Percentiles rank a stretch among this genome's conserved stretches.
phyloP scores from a whole-genome alignment of 2,888 invertebrate species.

The Timema podura region DNA sequence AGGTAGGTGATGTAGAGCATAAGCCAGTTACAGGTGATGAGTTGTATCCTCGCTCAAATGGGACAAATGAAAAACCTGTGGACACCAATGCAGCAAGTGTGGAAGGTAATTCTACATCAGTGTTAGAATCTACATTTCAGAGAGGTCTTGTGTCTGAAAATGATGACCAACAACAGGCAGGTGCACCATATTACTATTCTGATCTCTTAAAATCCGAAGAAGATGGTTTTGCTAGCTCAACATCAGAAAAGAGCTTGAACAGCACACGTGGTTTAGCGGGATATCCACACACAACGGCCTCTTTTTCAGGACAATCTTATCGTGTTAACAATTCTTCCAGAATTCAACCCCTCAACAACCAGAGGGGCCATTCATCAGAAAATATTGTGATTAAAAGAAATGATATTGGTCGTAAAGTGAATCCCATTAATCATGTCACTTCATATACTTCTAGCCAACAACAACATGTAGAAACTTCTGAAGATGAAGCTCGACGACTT shows the following conservation, averaged over 20 bases:
- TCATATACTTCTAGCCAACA: background rate
- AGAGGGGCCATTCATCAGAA: constrained; percentile 53
- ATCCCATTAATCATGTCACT: constrained; percentile 54
- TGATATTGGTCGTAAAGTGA: constrained; percentile 69
- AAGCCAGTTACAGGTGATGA: constrained; percentile 9
- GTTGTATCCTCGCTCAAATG: background rate
- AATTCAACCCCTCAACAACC: constrained; percentile 59
- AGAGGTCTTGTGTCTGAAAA: background rate
- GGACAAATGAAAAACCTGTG: background rate
- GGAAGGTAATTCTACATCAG: too few species aligned
- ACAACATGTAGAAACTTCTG: constrained; percentile 16
- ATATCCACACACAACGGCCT: constrained; percentile 1
- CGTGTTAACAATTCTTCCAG: constrained; percentile 20
- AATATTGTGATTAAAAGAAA: constrained; percentile 44
- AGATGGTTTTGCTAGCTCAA: constrained; percentile 29
- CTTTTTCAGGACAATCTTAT: background rate
- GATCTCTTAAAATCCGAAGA: constrained; percentile 52
- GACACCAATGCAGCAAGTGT: too few species aligned
- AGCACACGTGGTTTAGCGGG: constrained; percentile 19
- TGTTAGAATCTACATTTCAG: too few species aligned
- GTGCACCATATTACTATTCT: constrained; percentile 82
- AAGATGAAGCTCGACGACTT: constrained; percentile 40
- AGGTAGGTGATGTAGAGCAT: constrained; percentile 8
- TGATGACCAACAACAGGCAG: constrained; percentile 46
- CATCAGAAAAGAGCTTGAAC: constrained; percentile 28